Evolutionary conservation across 2,888 invertebrate species (phyloP), one percentile per base, ranked within the genome.

Genomic region (Adelphocoris suturalis): DNA sequence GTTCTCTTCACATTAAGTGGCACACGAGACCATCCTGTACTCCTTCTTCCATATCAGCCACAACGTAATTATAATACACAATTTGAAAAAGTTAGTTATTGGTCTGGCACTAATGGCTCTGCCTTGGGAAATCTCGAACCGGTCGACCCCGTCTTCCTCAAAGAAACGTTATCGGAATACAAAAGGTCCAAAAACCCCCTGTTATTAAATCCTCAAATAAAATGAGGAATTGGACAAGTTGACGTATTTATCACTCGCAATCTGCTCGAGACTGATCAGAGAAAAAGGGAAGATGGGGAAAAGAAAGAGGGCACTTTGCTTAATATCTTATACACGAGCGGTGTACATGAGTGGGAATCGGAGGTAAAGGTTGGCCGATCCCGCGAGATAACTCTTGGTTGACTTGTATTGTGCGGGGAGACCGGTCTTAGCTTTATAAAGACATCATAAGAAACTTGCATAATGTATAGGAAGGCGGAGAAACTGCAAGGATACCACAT

Each of bases 401-500:
- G 55, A 52, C 55, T 82, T 23, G 82, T 82, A 82, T 82, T 82
- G 82, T 82, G 55, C 19, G 52, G 52, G 52, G 52, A 82, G 82
- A 82, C 82, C 82, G 82, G 82, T 82, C 82, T 82, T 23, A 82
- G 86, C 75, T 86, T 68, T 61, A 86, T 86, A 86, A 86, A 86
- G 86, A 86, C 86, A 86, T 86, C 86, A 86, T 86, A 86, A 86
- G 86, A 86, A 86, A 86, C 86, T 86, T 86, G 86, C 86, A 86
- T 86, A 86, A 86, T 86, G 75, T 47, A 86, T 75, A 16, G 82
- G 55, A 52, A 48, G 82, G 55, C 48, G 82, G 82, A 19, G 19
- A 47, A 82, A 82, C 82, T 47, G 82, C 46, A 16, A 46, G 46
- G 78, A 19, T 78, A 78, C 78, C 78, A 78, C 78, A 78, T 78